Base-by-base conservation (phyloP, 1,140 invertebrate species). In the Drosophila repleta region DNA sequence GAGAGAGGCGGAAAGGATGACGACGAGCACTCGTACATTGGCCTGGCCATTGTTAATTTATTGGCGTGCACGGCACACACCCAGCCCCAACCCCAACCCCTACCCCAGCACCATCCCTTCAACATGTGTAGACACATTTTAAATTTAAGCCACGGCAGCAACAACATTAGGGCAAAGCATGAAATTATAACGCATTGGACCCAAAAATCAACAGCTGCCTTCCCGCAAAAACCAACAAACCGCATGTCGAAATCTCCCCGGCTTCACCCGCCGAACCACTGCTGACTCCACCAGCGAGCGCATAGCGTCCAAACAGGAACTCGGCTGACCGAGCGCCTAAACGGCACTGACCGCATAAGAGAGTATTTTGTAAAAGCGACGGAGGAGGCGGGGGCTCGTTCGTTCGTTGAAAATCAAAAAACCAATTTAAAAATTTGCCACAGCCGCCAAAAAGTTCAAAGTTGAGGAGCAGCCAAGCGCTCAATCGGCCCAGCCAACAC, bases 111-210 rank as follows among this genome's bases (percentile, higher is more conserved):
- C 17, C 37, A 18, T 7, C 43, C 24, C 55, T 43, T 68, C 60
- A 61, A 67, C 56, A 68, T 85, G 82, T 81, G 82, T 75, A 77
- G 69, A 71, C 74, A 68, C 82, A 81, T 85, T 85, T 85, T 75
- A 87, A 85, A 85, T 85, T 85, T 78, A 85, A 84, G 64, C 74
- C 75, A 46, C 35, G 57, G 48, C 49, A 63, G 39, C 37, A 61
- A 37, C 55, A 64, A 56, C 67, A 29, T 41, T 52, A 46, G 18
- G 61, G 72, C 58, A 46, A 11, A 46, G 64, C 76, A 71, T 71
- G 84, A 87, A 85, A 85, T 87, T 87, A 85, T 87, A 87, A 85
- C 81, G 81, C 80, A 84, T 83, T 84, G 80, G 80, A 69, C 78
- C 70, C 81, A 76, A 85, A 85, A 85, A 85, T 85, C 81, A 85